Evolutionary conservation across 2,113 vertebrate genomes (phyloP).

Genomic region (Peromyscus leucopus): DNA sequence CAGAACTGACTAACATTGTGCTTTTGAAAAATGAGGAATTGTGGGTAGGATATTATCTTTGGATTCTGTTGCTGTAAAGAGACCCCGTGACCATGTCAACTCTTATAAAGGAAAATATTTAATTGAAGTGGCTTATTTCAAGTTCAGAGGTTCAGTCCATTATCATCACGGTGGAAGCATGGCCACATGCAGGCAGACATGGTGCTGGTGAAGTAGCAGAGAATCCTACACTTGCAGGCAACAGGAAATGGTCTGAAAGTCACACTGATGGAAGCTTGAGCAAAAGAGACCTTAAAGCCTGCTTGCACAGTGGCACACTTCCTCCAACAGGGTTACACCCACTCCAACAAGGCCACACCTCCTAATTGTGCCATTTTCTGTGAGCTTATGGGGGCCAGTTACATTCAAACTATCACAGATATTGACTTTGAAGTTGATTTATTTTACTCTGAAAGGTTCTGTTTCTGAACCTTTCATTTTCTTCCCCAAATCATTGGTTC

Average conservation of each 20-base stretch:
- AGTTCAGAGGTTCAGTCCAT: not conserved
- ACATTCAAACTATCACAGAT: not conserved
- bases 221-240: not conserved
- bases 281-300: not conserved
- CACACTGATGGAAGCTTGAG: not conserved
- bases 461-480: not conserved
- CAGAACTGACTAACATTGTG: not conserved
- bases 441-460: not conserved
- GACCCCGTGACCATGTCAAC: not conserved
- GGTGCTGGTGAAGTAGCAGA: not conserved
- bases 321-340: not conserved
- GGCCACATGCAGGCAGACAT: not conserved
- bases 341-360: not conserved
- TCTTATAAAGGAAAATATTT: not conserved
- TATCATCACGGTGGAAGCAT: not conserved
- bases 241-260: not conserved
- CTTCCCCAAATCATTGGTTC: not conserved
- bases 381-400: not conserved
- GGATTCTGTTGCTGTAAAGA: not conserved
- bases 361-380: not conserved
- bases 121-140: not conserved
- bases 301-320: not conserved
- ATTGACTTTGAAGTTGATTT: not conserved
- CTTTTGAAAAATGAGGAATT: not conserved
- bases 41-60: not conserved